phyloP scores from a whole-genome alignment of 2,797 vertebrate species.

The Pempheris klunzingeri region DNA sequence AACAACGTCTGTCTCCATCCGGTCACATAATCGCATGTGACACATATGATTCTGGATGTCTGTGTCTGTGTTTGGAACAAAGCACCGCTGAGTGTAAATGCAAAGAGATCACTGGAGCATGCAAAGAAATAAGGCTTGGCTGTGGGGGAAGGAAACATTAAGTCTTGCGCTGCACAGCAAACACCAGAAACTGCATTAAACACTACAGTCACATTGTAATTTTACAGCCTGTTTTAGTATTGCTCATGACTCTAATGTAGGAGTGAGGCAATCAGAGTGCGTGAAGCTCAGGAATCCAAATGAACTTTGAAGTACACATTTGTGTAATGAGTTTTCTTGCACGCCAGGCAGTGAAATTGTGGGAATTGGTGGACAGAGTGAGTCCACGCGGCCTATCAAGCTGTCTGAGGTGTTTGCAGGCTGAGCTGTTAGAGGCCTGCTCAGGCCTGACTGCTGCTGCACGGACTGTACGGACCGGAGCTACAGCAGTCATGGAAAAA shows the following conservation, averaged over 20 bases:
- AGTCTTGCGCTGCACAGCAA: constrained; percentile 68
- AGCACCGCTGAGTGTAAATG: constrained; percentile 53
- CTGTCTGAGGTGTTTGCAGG: constrained; percentile 64
- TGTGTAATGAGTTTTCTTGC: constrained; percentile 74
- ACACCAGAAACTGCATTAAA: constrained; percentile 78
- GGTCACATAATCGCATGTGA: constrained; percentile 27
- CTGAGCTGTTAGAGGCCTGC: constrained; percentile 35
- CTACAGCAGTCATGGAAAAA: constrained; percentile 49
- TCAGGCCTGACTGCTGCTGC: constrained; percentile 42
- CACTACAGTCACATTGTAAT: constrained; percentile 74
- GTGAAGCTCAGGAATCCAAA: constrained; percentile 74
- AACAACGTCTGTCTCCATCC: constrained; percentile 18
- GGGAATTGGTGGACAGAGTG: constrained; percentile 70
- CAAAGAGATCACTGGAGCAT: constrained; percentile 67
- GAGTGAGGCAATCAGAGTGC: constrained; percentile 76
- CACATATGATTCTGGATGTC: constrained; percentile 40
- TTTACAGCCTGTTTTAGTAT: constrained; percentile 84
- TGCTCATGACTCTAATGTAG: constrained; percentile 79
- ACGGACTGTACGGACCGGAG: constrained; percentile 28
- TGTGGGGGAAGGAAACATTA: constrained; percentile 77
- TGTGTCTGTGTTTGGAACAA: constrained; percentile 51
- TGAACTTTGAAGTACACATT: constrained; percentile 79
- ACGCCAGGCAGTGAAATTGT: constrained; percentile 74
- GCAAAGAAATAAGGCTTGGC: constrained; percentile 74
- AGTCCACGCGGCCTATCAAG: constrained; percentile 54